Conservation (phyloP, 1,140 invertebrate genomes). For the Penaeus japonicus region DNA sequence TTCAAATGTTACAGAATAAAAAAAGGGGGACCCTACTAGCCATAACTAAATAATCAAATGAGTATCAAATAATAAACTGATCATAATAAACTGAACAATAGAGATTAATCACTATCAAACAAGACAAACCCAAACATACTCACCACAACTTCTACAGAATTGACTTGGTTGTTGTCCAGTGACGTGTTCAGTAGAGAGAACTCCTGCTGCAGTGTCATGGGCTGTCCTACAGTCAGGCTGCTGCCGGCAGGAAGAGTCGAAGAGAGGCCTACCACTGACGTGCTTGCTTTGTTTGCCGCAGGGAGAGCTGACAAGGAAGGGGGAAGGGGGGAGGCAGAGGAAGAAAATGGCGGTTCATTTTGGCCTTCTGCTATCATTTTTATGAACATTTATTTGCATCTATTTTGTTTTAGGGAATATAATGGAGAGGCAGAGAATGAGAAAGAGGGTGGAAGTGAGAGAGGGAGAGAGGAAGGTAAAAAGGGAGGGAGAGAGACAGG, state of each 20-base stretch:
- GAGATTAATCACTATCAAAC: background rate
- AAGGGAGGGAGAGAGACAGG: too few species aligned
- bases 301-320: background rate
- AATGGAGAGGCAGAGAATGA: too few species aligned
- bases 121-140: background rate
- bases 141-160: constrained; percentile 47
- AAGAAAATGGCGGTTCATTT: background rate
- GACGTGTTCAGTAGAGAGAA: constrained; percentile 45
- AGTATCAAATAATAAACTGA: background rate
- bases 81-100: background rate
- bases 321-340: background rate
- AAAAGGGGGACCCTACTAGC: too few species aligned
- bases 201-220: constrained; percentile 47
- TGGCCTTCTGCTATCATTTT: too few species aligned
- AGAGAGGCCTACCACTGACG: background rate
- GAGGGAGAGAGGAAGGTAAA: too few species aligned
- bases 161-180: constrained; percentile 41
- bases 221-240: background rate
- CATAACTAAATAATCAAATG: background rate
- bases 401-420: too few species aligned
- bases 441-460: too few species aligned
- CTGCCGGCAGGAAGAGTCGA: background rate
- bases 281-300: background rate
- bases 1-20: too few species aligned
- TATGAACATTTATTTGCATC: too few species aligned